Percentiles rank a stretch among this genome's conserved stretches.
Evolutionary conservation across 2,113 vertebrate genomes (phyloP).

Genomic region (Xenus cinereus): DNA sequence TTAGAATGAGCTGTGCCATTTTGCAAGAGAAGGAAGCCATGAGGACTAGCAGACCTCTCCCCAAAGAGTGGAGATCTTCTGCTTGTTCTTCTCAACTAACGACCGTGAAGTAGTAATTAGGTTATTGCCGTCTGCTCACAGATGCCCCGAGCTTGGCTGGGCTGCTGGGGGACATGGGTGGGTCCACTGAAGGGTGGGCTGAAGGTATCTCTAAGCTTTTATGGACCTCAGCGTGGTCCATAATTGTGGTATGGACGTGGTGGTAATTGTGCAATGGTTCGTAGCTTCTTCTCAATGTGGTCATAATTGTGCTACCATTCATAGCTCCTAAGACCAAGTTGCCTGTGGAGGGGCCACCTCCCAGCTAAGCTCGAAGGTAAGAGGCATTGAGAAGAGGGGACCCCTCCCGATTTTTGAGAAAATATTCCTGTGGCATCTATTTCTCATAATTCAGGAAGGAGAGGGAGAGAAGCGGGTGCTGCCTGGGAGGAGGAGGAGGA

Average conservation of each 20-base stretch:
- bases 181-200: not conserved
- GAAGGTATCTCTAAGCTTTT: not conserved
- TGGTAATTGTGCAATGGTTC: not conserved
- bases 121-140: not conserved
- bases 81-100: accelerated
- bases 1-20: not conserved
- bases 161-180: not conserved
- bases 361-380: not conserved
- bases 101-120: too few species aligned
- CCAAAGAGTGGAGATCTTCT: not conserved
- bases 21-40: not conserved
- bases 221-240: accelerated
- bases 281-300: not conserved
- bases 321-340: not conserved
- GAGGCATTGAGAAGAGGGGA: not conserved
- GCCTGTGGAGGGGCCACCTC: not conserved
- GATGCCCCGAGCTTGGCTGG: not conserved
- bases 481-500: not conserved
- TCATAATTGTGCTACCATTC: accelerated
- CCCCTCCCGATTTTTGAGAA: not conserved
- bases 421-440: not conserved
- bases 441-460: not conserved
- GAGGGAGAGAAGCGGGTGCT: not conserved
- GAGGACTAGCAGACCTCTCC: not conserved
- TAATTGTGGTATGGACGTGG: not conserved